Base-by-base conservation (phyloP, 2,888 invertebrate species). In the Byasa hedistus region DNA sequence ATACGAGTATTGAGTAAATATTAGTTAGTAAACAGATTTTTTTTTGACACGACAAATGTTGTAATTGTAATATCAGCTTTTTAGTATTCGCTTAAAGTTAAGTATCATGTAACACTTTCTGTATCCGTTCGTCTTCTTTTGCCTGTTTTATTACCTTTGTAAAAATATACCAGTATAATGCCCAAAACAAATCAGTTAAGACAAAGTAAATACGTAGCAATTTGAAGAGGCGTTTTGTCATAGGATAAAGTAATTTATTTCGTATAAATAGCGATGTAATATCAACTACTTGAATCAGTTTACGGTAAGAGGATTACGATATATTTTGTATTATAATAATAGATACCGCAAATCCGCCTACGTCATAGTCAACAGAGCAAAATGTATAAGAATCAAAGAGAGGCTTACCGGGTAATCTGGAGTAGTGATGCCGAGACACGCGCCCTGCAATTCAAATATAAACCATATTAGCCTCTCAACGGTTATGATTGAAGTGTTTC, bases 401-500 rank as follows among this genome's bases (percentile, higher is more conserved):
- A 75, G 85, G 88, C 87, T 89, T 88, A 88, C 76, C 66, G 76
- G 65, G 78, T 90, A 89, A 91, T 86, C 89, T 86, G 79, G 73
- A 68, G 71, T 76, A 77, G 79, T 76, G 81, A 84, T 84, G 87
- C 80, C 72, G 82, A 75, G 84, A 79, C 90, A 89, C 90, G 88
- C 86, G 82, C 79, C 79, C 75, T 75, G 72, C 75, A 74, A 78
- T 79, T 74, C 69, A 76, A 83, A 84, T 82, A 86, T 87, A 85
- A 85, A 81, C 84, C 80, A 87, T 88, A 85, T 90, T 88, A 88
- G 82, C 82, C 83, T 80, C 74, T 78, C 78, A 86, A 87, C 84
- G 85, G 85, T 87, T 84, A 82, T 79, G 74, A 80, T 78, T 52
- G 48, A 61, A 48, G n/a, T 48, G n/a, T 48, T 48, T 48, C 48